Base-by-base conservation (phyloP, 2,888 invertebrate genomes). In the Nysson spinosus region DNA sequence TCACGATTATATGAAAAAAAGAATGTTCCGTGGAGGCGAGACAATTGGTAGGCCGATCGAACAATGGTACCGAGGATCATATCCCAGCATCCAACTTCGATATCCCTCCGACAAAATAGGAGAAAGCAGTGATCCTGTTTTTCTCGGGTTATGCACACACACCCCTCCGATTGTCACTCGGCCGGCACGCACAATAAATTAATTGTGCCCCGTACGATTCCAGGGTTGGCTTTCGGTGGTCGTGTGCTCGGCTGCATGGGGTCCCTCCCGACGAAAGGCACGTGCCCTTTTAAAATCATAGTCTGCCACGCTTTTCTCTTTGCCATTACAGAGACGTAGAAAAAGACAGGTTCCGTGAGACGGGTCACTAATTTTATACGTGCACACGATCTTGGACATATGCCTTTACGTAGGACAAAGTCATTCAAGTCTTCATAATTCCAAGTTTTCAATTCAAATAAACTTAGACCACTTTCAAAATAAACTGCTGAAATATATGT, bases 211-310 rank as follows among this genome's bases (percentile, higher is more conserved):
- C 17, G 69, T 69, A 58, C 72, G 62, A 73, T 70, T 75, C 72
- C 61, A 47, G 64, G 75, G 68, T 75, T 77, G 71, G 75, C 78
- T 80, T 79, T 77, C 77, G 72, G 77, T 65, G 69, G 80, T 76
- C 83, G 80, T 78, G 84, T 83, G 83, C 77, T 75, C 40, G 64
- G 76, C 83, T 63, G 78, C 81, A 83, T 82, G 84, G 82, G 82
- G 83, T 78, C 77, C 67, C 26, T 66, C 69, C 49, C 70, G 64
- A 77, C 60, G 52, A 49, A 50, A 69, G 82, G 49, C 84, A 84
- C 84, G 84, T 84, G 84, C 70, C 84, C 76, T 72, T 80, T 83
- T 79, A 81, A 77, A 79, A 80, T 79, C 78, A 74, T 60, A 73
- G 67, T 58, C 56, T 69, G 69, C 62, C 60, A 58, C 32, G 22